phyloP scores from a whole-genome alignment of 2,797 vertebrate species.

The Gouania willdenowi region DNA sequence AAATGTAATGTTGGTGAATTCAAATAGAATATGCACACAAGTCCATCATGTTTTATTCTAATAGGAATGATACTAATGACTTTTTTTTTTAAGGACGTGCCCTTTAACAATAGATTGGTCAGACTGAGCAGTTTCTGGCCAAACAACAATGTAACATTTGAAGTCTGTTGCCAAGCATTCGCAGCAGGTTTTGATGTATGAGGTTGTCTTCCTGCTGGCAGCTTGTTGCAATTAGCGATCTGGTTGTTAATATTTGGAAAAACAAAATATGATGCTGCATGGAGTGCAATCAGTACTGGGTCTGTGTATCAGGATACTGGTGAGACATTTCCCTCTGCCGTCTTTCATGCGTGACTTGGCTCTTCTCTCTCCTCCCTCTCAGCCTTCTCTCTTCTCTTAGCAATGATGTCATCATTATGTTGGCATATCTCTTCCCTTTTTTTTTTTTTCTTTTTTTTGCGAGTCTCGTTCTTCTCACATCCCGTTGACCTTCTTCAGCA shows the following conservation, averaged over 20 bases:
- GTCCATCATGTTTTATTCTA: too few relatives aligned
- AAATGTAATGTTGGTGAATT: too few relatives aligned
- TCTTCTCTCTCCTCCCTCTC: constrained; percentile 22
- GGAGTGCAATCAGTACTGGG: constrained; percentile 43
- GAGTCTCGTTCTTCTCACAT: constrained; percentile 31
- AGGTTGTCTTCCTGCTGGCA: constrained; percentile 66
- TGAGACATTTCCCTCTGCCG: constrained; percentile 29
- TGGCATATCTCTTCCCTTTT: constrained; percentile 37
- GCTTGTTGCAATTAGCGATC: constrained; percentile 74
- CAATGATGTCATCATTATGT: constrained; percentile 62
- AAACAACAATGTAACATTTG: constrained; percentile 72
- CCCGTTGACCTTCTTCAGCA: constrained; percentile 33
- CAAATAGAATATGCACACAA: too few relatives aligned
- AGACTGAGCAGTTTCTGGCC: constrained; percentile 56
- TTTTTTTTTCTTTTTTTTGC: constrained; percentile 1
- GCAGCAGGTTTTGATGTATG: constrained; percentile 70
- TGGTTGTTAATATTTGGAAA: constrained; percentile 43
- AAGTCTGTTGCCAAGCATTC: constrained; percentile 71
- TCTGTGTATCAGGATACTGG: constrained; percentile 27
- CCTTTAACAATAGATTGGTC: constrained; percentile 31
- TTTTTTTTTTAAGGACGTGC: constrained; percentile 34
- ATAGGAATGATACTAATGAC: too few relatives aligned
- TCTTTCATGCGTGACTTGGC: constrained; percentile 30
- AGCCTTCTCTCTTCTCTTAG: constrained; percentile 35
- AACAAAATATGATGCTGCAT: too few relatives aligned